Evolutionary conservation across 2,113 vertebrate genomes (phyloP).

Genomic region (Rhinopomastus cyanomelas): DNA sequence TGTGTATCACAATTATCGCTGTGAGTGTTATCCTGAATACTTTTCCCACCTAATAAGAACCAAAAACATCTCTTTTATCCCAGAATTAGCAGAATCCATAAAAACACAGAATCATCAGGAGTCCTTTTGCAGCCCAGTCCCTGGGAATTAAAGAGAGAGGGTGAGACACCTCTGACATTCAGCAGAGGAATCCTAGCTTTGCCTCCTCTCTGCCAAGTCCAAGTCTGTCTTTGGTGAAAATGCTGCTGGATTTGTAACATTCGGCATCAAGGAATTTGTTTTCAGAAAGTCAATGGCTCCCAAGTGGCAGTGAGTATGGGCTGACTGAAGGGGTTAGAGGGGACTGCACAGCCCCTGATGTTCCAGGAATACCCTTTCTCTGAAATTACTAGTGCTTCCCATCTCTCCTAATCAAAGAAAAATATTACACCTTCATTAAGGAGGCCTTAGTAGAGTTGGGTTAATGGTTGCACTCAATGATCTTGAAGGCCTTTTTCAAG

Average conservation of each 20-base stretch:
- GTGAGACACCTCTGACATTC: not conserved
- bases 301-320: not conserved
- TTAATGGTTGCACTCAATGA: no score
- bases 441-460: no score
- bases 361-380: not conserved
- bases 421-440: no score
- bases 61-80: not conserved
- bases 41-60: not conserved
- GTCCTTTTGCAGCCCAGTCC: not conserved
- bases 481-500: no score
- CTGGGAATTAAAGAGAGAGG: not conserved
- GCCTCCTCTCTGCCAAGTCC: conserved; percentile 31
- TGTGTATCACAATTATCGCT: not conserved
- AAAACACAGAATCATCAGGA: not conserved
- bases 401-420: not conserved
- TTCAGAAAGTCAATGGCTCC: not conserved
- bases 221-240: not conserved
- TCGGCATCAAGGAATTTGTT: not conserved
- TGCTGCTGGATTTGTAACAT: not conserved
- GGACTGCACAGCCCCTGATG: not conserved
- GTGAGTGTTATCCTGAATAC: not conserved
- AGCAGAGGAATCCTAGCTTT: conserved; percentile 19
- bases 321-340: not conserved
- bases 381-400: not conserved
- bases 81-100: not conserved